Percentiles rank a stretch among this genome's conserved stretches.
phyloP scores from a whole-genome alignment of 2,113 vertebrate genomes.

The Lycocorax pyrrhopterus region DNA sequence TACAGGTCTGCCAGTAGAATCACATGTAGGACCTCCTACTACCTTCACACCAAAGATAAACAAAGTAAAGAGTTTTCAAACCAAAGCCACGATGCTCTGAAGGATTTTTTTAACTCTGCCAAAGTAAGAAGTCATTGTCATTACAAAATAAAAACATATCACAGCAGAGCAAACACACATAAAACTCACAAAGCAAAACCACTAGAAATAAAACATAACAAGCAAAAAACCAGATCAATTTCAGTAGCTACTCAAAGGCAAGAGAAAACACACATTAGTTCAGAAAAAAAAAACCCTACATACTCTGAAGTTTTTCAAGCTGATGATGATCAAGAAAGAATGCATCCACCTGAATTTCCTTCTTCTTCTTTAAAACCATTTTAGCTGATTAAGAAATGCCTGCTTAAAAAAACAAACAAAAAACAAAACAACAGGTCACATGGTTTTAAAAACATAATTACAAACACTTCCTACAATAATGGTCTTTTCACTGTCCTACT shows the following conservation, averaged over 20 bases:
- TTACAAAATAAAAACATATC: neutral
- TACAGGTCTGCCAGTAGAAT: neutral
- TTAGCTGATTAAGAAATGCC: neutral
- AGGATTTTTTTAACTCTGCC: neutral
- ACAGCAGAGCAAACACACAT: neutral
- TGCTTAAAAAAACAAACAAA: neutral
- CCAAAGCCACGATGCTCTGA: accelerated
- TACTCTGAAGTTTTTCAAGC: constrained; percentile 79
- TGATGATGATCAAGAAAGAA: constrained; percentile 75
- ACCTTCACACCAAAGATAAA: neutral
- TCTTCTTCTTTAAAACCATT: constrained; percentile 94
- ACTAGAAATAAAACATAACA: neutral
- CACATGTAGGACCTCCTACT: neutral
- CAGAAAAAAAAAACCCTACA: neutral
- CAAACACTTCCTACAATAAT: neutral
- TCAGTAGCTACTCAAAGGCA: neutral
- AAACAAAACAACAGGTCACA: neutral
- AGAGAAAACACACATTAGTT: neutral
- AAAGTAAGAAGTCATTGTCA: neutral
- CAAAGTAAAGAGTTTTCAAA: neutral
- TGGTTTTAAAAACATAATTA: neutral
- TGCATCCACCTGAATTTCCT: constrained; percentile 79
- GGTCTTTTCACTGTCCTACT: neutral
- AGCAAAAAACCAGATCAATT: neutral
- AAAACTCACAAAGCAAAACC: neutral